Percentiles rank a stretch among this genome's conserved stretches.
phyloP scores from a whole-genome alignment of 2,888 invertebrate genomes.

The Dicyrtoma fusca region DNA sequence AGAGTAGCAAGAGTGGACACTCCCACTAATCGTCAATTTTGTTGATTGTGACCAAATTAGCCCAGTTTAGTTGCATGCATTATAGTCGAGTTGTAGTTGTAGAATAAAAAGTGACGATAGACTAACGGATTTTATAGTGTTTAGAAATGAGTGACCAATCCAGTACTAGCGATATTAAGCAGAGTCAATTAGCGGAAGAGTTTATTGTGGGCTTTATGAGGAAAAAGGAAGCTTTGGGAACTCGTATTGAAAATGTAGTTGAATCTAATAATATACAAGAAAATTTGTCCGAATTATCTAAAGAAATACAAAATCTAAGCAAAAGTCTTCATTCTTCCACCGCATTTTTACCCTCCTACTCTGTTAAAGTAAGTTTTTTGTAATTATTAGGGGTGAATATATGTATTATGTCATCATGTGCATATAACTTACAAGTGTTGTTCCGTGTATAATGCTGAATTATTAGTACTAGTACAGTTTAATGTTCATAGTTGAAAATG shows the following conservation, averaged over 20 bases:
- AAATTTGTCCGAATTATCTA: constrained; percentile 67
- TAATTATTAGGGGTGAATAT: not conserved
- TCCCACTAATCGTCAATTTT: too few relatives aligned
- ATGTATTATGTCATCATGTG: not conserved
- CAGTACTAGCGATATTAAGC: constrained; percentile 27
- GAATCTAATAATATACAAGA: constrained; percentile 59
- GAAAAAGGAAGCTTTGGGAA: constrained; percentile 64
- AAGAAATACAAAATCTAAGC: constrained; percentile 74
- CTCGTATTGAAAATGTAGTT: constrained; percentile 57
- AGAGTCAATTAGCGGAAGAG: constrained; percentile 45
- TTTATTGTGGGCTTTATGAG: constrained; percentile 50
- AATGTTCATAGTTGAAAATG: too few relatives aligned
- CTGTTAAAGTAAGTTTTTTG: constrained; percentile 62
- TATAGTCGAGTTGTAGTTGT: too few relatives aligned
- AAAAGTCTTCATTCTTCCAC: constrained; percentile 79
- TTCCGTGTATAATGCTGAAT: not conserved
- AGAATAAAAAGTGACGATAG: too few relatives aligned
- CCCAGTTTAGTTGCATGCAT: too few relatives aligned
- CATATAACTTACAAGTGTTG: not conserved
- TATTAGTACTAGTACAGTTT: not conserved
- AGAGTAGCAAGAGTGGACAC: not conserved
- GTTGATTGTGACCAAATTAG: too few relatives aligned
- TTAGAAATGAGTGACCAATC: constrained; percentile 40
- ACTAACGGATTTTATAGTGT: too few relatives aligned
- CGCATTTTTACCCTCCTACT: constrained; percentile 78